A percentile compares a stretch with the other conserved stretches of the same genome.
phyloP scores from a whole-genome alignment of 2,888 invertebrate species.

The Erynnis tages region DNA sequence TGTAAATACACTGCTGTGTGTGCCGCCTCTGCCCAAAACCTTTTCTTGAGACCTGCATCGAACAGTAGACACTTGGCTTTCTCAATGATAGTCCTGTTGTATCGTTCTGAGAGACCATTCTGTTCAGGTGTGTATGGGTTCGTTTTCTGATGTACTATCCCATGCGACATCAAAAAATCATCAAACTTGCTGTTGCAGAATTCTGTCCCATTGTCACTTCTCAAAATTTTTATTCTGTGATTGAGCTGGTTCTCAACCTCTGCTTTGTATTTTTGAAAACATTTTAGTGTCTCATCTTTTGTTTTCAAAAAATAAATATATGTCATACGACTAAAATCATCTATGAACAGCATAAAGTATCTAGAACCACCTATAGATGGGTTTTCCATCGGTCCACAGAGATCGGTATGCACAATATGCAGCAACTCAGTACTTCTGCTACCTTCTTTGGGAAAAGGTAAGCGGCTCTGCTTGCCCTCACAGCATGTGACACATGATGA shows the following conservation, averaged over 20 bases:
- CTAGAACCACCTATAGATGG: constrained; percentile 7
- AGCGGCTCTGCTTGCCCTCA: constrained; percentile 34
- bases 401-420: constrained; percentile 27
- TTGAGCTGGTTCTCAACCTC: constrained; percentile 10
- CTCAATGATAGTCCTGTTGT: constrained; percentile 1
- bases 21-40: constrained; percentile 3
- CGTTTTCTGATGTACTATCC: constrained; percentile 29
- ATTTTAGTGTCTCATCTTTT: constrained; percentile 12
- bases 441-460: constrained; percentile 30
- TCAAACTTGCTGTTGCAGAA: constrained; percentile 2
- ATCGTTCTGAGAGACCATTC: constrained; percentile 3
- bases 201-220: constrained; percentile 8
- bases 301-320: constrained; percentile 15
- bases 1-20: not conserved
- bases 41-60: not conserved
- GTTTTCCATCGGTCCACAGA: constrained; percentile 30
- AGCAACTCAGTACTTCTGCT: constrained; percentile 30
- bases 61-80: not conserved
- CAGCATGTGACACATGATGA: constrained; percentile 32
- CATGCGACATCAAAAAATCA: not conserved
- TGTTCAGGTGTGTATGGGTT: constrained; percentile 7
- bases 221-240: not conserved
- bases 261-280: constrained; percentile 11
- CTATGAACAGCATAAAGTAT: constrained; percentile 9
- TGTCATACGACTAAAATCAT: constrained; percentile 13